Base-by-base conservation (phyloP, 2,797 vertebrate species). In the Myripristis murdjan region DNA sequence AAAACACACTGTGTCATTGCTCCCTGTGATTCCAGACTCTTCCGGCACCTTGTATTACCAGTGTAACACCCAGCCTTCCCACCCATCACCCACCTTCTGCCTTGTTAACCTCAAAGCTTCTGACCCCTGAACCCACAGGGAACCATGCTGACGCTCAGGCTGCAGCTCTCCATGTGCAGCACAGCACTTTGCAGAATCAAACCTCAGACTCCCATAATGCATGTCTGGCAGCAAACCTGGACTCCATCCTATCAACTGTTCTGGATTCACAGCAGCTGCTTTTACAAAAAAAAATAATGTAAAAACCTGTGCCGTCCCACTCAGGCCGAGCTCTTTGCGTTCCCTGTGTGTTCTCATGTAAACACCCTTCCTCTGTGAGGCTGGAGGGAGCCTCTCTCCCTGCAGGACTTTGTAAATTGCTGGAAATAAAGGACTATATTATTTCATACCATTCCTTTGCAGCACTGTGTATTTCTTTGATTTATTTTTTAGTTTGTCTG, bases 401-500 rank as follows among this genome's bases (percentile, higher is more conserved):
- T 86, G 88, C 81, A 90, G 85, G 84, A 91, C 87, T 92, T 92
- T 91, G 91, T 91, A 89, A 89, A 90, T 91, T 89, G 92, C 90
- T 94, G 93, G 88, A 95, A 95, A 94, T 95, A 95, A 95, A 95
- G 81, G 79, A 93, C 71, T 89, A 82, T 93, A 88, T 92, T 92
- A 91, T 94, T 95, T 94, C 91, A 88, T 93, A 94, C 64, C 81
- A 89, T 72, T 75, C 58, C 54, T 73, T 61, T 43, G 28, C 83
- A 56, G 28, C 5, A 16, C 18, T 70, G 52, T 65, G 41, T 62
- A 37, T 54, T 64, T 68, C 12, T 83, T n/a, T 69, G 28, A 22
- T 10, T 28, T 57, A 16, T 35, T 24, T 58, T 5, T 46, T 3
- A 31, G 28, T 37, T 12, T 58, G 12, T 33, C 2, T 5, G 15